These are phyloP conservation scores for Tinamus major DNA, from an alignment of 2,797 vertebrate species.

Conservation along the genomic window DNA sequence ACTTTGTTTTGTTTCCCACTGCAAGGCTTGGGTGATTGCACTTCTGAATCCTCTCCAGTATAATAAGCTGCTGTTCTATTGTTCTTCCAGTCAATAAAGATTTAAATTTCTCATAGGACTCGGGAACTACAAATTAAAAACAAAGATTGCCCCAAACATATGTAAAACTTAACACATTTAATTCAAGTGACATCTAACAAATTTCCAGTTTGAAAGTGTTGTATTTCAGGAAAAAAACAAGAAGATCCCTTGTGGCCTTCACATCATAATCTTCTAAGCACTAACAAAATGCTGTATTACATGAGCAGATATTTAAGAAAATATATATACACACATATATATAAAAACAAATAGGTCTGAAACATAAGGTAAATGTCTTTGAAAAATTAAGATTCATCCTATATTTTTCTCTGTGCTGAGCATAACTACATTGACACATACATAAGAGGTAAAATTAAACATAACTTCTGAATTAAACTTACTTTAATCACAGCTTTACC, in stretches of 20 bases:
- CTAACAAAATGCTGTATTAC: neutral
- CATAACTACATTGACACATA: neutral
- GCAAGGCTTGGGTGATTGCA: slow-evolving; percentile 93
- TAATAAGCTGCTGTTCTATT: slow-evolving; percentile 85
- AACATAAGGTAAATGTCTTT: neutral
- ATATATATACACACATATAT: no score
- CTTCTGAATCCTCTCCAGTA: slow-evolving; percentile 91
- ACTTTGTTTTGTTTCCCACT: slow-evolving; percentile 90
- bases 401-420: neutral
- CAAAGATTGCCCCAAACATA: neutral
- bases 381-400: neutral
- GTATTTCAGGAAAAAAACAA: neutral
- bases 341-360: neutral
- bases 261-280: neutral
- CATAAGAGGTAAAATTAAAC: neutral
- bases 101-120: slow-evolving; percentile 83
- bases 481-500: neutral
- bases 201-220: neutral
- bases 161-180: neutral
- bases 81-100: slow-evolving; percentile 83
- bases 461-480: neutral
- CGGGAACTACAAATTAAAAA: slow-evolving; percentile 82
- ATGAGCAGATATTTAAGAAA: neutral
- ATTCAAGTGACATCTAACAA: neutral
- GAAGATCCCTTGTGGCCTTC: neutral